Conservation (phyloP, 53 echinoderm and acorn worm genomes). For the Temnopleurus reevesii region DNA sequence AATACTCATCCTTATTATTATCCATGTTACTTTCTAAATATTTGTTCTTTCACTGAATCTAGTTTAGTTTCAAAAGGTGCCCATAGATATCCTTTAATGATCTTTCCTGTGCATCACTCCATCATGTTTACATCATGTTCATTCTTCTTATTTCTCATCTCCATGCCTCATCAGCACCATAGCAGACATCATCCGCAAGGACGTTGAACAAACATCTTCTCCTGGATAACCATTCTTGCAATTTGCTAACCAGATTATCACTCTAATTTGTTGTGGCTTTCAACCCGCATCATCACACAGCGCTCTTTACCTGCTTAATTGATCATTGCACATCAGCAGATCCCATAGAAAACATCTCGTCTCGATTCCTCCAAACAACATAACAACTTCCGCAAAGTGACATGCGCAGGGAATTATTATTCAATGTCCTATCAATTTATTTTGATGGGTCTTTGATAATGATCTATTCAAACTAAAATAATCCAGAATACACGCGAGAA, state of each 20-base stretch:
- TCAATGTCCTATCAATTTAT: too few species aligned
- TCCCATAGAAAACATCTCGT: background rate
- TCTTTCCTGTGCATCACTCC: background rate
- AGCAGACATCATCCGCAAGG: background rate
- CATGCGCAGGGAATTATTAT: slow-evolving; percentile 6
- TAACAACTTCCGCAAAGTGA: background rate
- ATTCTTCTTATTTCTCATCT: background rate
- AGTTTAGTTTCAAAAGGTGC: too few species aligned
- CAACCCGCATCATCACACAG: background rate
- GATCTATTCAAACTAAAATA: too few species aligned
- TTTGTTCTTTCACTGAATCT: too few species aligned
- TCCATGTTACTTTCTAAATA: too few species aligned
- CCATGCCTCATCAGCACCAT: background rate
- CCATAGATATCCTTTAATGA: too few species aligned
- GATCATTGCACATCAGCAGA: background rate
- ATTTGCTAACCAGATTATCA: background rate
- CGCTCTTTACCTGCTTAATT: background rate
- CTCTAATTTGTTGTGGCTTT: slow-evolving; percentile 30
- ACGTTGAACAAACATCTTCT: slow-evolving; percentile 3
- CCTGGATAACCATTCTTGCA: background rate
- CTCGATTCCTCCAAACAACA: background rate
- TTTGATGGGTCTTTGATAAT: too few species aligned
- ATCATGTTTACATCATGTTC: background rate
- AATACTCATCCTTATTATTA: too few species aligned
- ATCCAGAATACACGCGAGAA: too few species aligned